Evolutionary conservation across 1,140 invertebrate genomes (phyloP), one percentile per base, ranked within the genome.

Genomic region (Megalonaias nervosa): DNA sequence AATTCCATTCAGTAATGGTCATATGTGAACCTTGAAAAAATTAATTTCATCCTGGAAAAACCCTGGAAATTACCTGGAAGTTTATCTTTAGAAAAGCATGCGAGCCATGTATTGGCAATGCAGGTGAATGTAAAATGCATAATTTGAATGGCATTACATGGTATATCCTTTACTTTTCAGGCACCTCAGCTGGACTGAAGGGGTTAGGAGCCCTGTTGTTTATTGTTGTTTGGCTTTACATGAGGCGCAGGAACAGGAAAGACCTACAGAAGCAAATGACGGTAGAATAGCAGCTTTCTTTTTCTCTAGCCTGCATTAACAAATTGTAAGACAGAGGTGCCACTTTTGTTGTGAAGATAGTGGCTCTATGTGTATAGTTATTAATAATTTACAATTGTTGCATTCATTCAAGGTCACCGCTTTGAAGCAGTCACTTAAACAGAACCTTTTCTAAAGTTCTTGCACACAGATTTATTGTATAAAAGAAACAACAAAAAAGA

Each of bases 151-250:
- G 5, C 16, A 21, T 65, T 26, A 31, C 1, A 21, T 62, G 19
- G 70, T 26, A 70, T 60, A 15, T 71, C 60, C 65, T 73, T 77
- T 72, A 80, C 66, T 68, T 77, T 82, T n/a, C 82, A 96, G 96
- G 91, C 96, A 97, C 97, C 9, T 97, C 96, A 89, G 95, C 95
- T 56, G 94, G 95, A n/a, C 95, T 98, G 62, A 98, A 98, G 91
- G 94, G 97, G 72, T 91, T 97, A 60, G 96, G 96, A 2, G 89
- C 96, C 58, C 94, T 94, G 19, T 94, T 98, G 85, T 98, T 98
- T 89, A 89, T 96, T 23, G 92, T 96, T 61, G 96, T 97, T 86
- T 98, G 96, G 95, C 95, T 96, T 94, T 94, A 98, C 21, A 93
- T 96, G 72, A 93, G 94, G 85, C 93, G 95, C 85, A 94, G 93